Conservation (phyloP, 2,797 vertebrate genomes). For the Ictinia mississippiensis region DNA sequence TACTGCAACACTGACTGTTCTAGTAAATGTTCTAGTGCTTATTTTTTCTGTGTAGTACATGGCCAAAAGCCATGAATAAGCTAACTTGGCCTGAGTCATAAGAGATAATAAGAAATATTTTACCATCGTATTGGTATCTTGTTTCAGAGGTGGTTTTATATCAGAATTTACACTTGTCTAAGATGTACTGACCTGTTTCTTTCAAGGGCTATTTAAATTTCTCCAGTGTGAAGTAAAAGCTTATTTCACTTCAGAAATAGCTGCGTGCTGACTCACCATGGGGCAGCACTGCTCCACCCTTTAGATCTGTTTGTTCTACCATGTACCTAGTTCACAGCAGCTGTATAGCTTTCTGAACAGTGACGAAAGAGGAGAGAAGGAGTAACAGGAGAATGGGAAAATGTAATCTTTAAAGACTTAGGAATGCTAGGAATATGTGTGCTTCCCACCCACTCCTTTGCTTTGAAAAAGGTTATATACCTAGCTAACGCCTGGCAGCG, state of each 20-base stretch:
- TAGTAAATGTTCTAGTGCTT: background rate
- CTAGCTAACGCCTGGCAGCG: background rate
- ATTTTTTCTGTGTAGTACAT: background rate
- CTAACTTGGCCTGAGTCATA: background rate
- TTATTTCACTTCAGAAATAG: background rate
- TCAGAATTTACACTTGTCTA: background rate
- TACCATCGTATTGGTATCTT: rapidly evolving
- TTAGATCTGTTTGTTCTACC: background rate
- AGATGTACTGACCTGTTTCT: background rate
- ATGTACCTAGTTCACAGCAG: background rate
- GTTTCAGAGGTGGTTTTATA: background rate
- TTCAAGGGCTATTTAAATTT: background rate
- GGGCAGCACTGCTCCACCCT: background rate
- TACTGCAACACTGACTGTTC: background rate
- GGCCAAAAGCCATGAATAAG: background rate
- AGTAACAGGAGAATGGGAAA: background rate
- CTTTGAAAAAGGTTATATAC: background rate
- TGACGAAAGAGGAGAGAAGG: background rate
- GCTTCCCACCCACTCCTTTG: background rate
- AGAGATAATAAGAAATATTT: no score
- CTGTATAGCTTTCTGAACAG: background rate
- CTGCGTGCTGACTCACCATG: rapidly evolving
- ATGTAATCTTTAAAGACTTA: rapidly evolving
- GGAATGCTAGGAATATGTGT: background rate
- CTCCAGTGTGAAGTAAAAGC: background rate